Percentiles rank a stretch among this genome's conserved stretches.
Conservation (phyloP, 2,888 invertebrate species). For the Adela reaumurella region DNA sequence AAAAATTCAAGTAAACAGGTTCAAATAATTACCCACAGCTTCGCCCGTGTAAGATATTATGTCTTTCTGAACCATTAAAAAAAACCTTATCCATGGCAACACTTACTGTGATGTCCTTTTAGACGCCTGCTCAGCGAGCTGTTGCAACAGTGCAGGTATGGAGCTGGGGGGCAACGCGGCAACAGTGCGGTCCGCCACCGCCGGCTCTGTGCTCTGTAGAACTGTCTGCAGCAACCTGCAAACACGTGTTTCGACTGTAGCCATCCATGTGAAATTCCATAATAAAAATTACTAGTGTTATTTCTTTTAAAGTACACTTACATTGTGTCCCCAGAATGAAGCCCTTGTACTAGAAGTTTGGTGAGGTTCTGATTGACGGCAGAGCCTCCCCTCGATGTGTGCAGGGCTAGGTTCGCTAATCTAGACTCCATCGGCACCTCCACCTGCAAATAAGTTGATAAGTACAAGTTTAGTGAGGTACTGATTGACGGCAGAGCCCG, state of each 20-base stretch:
- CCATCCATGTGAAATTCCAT: not conserved
- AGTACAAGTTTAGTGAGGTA: too few species aligned
- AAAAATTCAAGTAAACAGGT: too few species aligned
- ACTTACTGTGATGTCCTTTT: constrained; percentile 68
- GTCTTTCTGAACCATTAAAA: too few species aligned
- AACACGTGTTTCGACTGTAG: too few species aligned
- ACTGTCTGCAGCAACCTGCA: constrained; percentile 68
- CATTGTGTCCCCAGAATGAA: constrained; percentile 79
- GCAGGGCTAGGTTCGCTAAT: constrained; percentile 73
- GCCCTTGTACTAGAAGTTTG: constrained; percentile 76
- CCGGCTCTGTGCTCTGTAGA: constrained; percentile 62
- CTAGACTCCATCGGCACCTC: constrained; percentile 82
- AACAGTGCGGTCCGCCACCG: constrained; percentile 70
- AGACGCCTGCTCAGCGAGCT: constrained; percentile 65
- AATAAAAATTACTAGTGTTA: too few species aligned
- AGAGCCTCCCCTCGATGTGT: constrained; percentile 37
- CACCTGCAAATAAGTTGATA: too few species aligned
- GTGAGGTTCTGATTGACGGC: constrained; percentile 68
- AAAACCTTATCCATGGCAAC: too few species aligned
- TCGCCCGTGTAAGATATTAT: too few species aligned
- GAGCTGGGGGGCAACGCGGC: constrained; percentile 72
- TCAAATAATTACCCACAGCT: too few species aligned
- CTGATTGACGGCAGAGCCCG: too few species aligned
- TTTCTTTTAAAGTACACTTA: too few species aligned
- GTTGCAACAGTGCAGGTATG: constrained; percentile 67